Evolutionary conservation across 2,888 invertebrate genomes (phyloP).

Genomic region (Metellina segmentata): DNA sequence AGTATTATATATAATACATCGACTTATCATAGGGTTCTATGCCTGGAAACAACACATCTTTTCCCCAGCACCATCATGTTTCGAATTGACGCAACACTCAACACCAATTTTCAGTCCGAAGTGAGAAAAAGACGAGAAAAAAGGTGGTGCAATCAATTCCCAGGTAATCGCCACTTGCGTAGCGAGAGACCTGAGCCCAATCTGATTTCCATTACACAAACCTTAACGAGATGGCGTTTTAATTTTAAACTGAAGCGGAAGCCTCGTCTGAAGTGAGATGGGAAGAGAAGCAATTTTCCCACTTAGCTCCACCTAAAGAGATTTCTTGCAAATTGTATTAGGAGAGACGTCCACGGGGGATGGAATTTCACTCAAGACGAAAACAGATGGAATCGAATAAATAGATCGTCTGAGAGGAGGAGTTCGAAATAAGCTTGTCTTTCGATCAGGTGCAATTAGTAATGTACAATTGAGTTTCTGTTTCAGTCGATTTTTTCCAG

Average conservation of each 20-base stretch:
- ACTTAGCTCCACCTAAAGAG: constrained; percentile 13
- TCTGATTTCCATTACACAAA: neutral
- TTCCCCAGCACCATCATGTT: too few relatives aligned
- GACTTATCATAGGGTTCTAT: too few relatives aligned
- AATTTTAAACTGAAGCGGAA: constrained; percentile 26
- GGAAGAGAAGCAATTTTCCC: constrained; percentile 16
- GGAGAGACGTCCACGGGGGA: neutral
- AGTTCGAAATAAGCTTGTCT: constrained; percentile 21
- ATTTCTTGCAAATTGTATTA: constrained; percentile 37
- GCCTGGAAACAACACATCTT: too few relatives aligned
- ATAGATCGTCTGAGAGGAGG: neutral
- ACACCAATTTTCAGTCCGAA: too few relatives aligned
- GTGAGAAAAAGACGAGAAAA: too few relatives aligned
- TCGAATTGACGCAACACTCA: too few relatives aligned
- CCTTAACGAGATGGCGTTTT: constrained; percentile 1
- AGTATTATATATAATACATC: too few relatives aligned
- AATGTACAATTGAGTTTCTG: constrained; percentile 22
- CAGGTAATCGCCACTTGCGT: too few relatives aligned
- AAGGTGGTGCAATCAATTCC: too few relatives aligned
- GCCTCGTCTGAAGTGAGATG: neutral
- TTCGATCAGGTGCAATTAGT: constrained; percentile 35
- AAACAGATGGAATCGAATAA: neutral
- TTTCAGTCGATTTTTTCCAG: neutral
- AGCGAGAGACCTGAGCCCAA: too few relatives aligned
- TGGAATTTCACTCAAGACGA: neutral